Evolutionary conservation across 2,113 vertebrate species (phyloP), one percentile per base, ranked within the genome.

Genomic region (Callionymus lyra): DNA sequence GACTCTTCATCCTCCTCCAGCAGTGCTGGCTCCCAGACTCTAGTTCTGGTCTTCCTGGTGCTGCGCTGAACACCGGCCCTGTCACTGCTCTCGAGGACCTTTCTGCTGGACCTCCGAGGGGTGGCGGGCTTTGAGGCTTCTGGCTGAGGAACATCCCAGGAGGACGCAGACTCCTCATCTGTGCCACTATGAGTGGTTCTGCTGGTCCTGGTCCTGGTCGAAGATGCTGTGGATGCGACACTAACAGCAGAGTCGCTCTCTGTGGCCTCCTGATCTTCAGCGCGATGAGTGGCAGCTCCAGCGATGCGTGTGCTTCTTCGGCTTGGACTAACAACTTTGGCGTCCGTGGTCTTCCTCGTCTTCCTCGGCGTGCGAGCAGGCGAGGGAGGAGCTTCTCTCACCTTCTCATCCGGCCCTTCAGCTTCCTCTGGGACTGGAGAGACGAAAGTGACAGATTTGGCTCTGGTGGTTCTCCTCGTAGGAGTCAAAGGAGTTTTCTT

Each of bases 391-490:
- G 40, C 56, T n/a, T 54, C 54, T 40, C 63, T 27, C 34, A 44
- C 21, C 21, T 4, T 50, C 10, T 60, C 56, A 34, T 76, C 48
- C 10, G 12, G 41, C 46, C 68, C 72, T 47, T 84, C 72, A 10
- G 41, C 49, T 48, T 80, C 62, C 47, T 83, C 64, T 1, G 55
- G 41, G 12, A 57, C 11, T 1, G 68, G 48, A 14, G 62, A 64
- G 15, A 68, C 71, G 10, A 47, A 75, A 4, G 44, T 60, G 9
- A 82, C 77, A 2, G 61, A 63, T 79, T 76, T 74, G 45, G 50
- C 54, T 48, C 85, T 83, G 2, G 81, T 78, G 44, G 75, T 84
- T 61, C 71, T 89, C 16, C 77, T 72, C 12, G 36, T 80, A 15
- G 82, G 83, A 6, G 83, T 80, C 8, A 63, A 35, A 5, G 65